phyloP scores from a whole-genome alignment of 2,888 invertebrate genomes.

The Drosophila mimetica region DNA sequence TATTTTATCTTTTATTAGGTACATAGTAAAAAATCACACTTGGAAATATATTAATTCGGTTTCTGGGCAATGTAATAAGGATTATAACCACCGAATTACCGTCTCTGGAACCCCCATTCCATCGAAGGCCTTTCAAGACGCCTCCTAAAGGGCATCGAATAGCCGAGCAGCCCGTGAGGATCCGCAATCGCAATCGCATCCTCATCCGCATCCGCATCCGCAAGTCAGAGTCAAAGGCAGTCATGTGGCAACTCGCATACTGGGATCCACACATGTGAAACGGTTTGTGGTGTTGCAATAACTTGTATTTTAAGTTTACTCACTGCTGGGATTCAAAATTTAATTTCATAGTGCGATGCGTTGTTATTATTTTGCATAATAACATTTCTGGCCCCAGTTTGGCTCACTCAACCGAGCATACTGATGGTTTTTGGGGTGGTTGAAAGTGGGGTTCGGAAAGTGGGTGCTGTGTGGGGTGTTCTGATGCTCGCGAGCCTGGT shows the following conservation, averaged over 20 bases:
- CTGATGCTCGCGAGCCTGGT: no score
- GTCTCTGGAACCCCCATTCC: neutral
- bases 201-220: constrained; percentile 17
- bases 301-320: constrained; percentile 78
- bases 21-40: neutral
- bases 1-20: neutral
- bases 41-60: neutral
- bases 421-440: neutral
- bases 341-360: constrained; percentile 80
- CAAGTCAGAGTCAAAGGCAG: constrained; percentile 59
- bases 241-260: constrained; percentile 66
- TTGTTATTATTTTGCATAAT: constrained; percentile 79
- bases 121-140: neutral
- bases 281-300: constrained; percentile 60
- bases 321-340: constrained; percentile 80
- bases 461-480: no score
- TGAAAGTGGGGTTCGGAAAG: no score
- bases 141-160: constrained; percentile 12
- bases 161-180: constrained; percentile 7
- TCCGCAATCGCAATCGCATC: constrained; percentile 8
- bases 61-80: neutral
- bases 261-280: constrained; percentile 22
- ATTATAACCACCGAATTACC: neutral
- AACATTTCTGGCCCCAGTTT: constrained; percentile 58
- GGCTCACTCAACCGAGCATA: constrained; percentile 1